phyloP scores from a whole-genome alignment of 2,797 vertebrate genomes.

The Vireo griseus region DNA sequence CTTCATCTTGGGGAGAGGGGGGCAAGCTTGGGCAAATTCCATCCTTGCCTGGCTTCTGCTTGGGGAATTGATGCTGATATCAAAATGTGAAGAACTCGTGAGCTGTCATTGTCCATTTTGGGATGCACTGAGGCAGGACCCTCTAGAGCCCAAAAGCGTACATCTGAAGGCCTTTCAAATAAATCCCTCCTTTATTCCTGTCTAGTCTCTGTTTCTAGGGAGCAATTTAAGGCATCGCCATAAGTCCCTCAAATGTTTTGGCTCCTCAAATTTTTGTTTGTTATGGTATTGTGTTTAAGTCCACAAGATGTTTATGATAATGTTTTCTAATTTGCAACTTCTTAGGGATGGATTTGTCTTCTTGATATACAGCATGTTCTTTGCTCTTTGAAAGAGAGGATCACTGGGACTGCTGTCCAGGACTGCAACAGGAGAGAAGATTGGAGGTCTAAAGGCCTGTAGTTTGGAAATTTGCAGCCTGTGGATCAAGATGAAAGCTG shows the following conservation, averaged over 20 bases:
- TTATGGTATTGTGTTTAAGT: rapidly evolving
- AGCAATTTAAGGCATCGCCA: no score
- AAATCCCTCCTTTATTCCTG: no score
- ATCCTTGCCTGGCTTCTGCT: no score
- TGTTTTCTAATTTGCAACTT: background rate
- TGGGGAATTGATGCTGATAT: no score
- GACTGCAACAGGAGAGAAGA: background rate
- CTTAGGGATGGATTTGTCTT: background rate
- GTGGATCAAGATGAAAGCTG: background rate
- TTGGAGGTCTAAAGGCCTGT: background rate
- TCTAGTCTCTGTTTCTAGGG: no score
- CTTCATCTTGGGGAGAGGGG: no score
- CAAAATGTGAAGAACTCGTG: no score
- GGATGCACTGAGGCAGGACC: no score
- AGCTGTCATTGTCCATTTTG: no score
- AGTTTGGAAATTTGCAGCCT: background rate
- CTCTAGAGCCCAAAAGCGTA: no score
- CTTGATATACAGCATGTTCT: background rate
- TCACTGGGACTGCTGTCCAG: background rate
- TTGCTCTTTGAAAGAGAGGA: background rate
- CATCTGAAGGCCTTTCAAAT: no score
- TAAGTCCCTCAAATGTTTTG: background rate
- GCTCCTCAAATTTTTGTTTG: background rate
- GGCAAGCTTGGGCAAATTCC: no score
- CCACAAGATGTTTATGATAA: background rate